Evolutionary conservation across 2,888 invertebrate species (phyloP), one percentile per base, ranked within the genome.

Genomic region (Temnothorax rugatulus): DNA sequence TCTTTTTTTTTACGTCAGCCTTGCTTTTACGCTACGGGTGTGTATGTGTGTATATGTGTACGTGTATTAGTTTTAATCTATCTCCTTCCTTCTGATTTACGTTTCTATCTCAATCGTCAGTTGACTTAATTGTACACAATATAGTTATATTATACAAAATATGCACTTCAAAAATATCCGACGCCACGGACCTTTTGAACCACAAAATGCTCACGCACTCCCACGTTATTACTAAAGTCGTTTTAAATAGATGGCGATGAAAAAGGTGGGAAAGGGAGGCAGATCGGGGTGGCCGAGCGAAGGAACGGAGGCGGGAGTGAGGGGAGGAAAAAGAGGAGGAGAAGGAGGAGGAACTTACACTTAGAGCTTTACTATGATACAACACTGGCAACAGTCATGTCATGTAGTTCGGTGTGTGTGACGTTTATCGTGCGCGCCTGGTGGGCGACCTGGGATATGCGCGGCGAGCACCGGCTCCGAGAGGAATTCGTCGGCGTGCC

Each of bases 371-470:
- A 91, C 92, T 93, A 93, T 93, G 88, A 92, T 93, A 94, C 93
- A 94, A 91, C 92, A 93, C 92, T 93, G 93, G 92, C 92, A 92
- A 66, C 92, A 91, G 89, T 93, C 92, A 92, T 89, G 91, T 92
- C 91, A 89, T 86, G 87, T 91, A 85, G 82, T 88, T 86, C 87
- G 82, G 86, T 84, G 82, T 83, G 61, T 85, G 71, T 81, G n/a
- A n/a, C n/a, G n/a, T 63, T 75, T 85, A n/a, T n/a, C n/a, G 85
- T 82, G 47, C 64, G 69, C 73, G n/a, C n/a, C n/a, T n/a, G n/a
- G n/a, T n/a, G n/a, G n/a, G n/a, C n/a, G n/a, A n/a, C n/a, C n/a
- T n/a, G n/a, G n/a, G n/a, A n/a, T n/a, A n/a, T n/a, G n/a, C n/a
- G n/a, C n/a, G n/a, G n/a, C n/a, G n/a, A n/a, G n/a, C n/a, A n/a